These are phyloP conservation scores for Cyaniris semiargus DNA, from an alignment of 2,888 invertebrate species.

Conservation along the genomic window DNA sequence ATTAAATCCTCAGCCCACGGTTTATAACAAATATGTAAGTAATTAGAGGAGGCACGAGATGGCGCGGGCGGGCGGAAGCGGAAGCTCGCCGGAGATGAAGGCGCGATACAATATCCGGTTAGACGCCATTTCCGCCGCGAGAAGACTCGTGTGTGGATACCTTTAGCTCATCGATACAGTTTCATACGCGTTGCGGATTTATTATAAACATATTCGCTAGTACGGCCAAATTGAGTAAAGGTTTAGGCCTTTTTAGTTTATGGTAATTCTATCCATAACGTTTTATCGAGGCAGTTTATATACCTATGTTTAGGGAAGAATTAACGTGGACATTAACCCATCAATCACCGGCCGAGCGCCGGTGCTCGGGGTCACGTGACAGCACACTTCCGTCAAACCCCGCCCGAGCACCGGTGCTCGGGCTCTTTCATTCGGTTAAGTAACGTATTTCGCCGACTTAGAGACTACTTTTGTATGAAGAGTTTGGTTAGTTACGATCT, in stretches of 20 bases:
- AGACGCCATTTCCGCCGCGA: slow-evolving; percentile 78
- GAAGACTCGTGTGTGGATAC: slow-evolving; percentile 64
- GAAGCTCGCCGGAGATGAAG: slow-evolving; percentile 80
- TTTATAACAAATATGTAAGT: slow-evolving; percentile 48
- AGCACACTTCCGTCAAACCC: no score
- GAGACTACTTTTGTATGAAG: no score
- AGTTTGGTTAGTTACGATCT: no score
- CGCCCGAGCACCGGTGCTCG: no score
- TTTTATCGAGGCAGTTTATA: no score
- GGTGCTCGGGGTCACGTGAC: no score
- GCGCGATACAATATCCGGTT: slow-evolving; percentile 81
- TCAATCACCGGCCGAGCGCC: no score
- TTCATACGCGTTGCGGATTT: background rate
- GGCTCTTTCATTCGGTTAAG: no score
- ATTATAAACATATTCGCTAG: background rate
- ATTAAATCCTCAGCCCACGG: slow-evolving; percentile 30
- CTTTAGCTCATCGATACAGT: slow-evolving; percentile 35
- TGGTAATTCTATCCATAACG: no score
- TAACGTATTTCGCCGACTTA: no score
- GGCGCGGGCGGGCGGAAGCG: slow-evolving; percentile 67
- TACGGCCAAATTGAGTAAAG: background rate
- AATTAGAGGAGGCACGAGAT: slow-evolving; percentile 72
- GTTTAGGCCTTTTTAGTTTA: background rate
- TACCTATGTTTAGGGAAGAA: no score
- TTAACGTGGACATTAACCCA: no score